Base-by-base conservation (phyloP, 2,797 vertebrate genomes). In the Echiichthys vipera region DNA sequence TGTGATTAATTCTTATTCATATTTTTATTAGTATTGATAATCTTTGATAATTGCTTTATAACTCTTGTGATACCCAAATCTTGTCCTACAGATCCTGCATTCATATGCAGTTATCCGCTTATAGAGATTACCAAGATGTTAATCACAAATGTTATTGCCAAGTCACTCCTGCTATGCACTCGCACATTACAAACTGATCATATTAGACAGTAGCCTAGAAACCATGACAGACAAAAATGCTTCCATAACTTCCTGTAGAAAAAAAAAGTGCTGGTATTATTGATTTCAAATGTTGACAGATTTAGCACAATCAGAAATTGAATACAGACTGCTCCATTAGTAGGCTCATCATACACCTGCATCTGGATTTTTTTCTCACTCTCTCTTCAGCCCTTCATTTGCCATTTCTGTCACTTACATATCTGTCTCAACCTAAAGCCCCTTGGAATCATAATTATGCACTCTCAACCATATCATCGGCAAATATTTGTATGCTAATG, bases 401-500 rank as follows among this genome's bases (percentile, higher is more conserved):
- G 51, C 79, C 37, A 57, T 56, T 59, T 61, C 49, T 50, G 32
- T 58, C 63, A 64, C 40, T 72, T 59, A 27, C 53, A 9, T 40
- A 39, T 64, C 37, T 36, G 17, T 65, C 68, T 71, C 17, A 8
- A 53, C 55, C 39, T 32, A 36, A 80, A 69, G 49, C 83, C 67
- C 64, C 13, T 67, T 24, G 24, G 81, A 86, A 72, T 89, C 79
- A 74, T 84, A 47, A 85, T 74, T 74, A 85, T 67, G 70, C 81
- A 85, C 71, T 65, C 49, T 85, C 70, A 77, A 72, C 82, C 54
- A 59, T 83, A 88, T 76, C 70, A 64, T 89, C 73, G 62, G 51
- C 77, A 89, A 91, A 91, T 93, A 90, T 89, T 88, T 90, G 86
- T 76, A 91, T 91, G 89, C 86, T 91, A 91, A 93, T 90, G 83